Percentiles rank a stretch among this genome's conserved stretches.
phyloP scores from a whole-genome alignment of 2,888 invertebrate genomes.

The Belgica antarctica region DNA sequence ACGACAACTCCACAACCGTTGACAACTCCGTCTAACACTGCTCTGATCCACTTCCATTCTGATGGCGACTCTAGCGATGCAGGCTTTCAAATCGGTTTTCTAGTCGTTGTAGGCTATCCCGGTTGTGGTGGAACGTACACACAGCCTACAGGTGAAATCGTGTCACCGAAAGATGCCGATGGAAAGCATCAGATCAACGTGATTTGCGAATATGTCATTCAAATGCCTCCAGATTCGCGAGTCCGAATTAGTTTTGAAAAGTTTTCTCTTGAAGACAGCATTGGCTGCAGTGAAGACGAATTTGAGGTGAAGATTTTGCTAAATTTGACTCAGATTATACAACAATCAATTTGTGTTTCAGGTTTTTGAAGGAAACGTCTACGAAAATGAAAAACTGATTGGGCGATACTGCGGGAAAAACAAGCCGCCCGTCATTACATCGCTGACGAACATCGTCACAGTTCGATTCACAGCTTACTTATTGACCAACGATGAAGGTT shows the following conservation, averaged over 20 bases:
- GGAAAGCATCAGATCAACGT: constrained; percentile 59
- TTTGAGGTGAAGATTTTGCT: constrained; percentile 63
- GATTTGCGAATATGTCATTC: constrained; percentile 78
- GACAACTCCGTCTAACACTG: constrained; percentile 63
- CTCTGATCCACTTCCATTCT: constrained; percentile 75
- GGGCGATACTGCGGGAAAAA: constrained; percentile 72
- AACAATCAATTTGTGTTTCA: too few species aligned
- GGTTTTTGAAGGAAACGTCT: constrained; percentile 64
- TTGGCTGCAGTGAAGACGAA: constrained; percentile 64
- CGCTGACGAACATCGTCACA: constrained; percentile 60
- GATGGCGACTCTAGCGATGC: constrained; percentile 63
- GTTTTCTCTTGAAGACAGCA: constrained; percentile 65
- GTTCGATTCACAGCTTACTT: constrained; percentile 64
- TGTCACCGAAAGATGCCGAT: constrained; percentile 59
- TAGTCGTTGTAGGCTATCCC: constrained; percentile 67
- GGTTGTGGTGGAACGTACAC: constrained; percentile 81
- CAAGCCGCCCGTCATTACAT: constrained; percentile 61
- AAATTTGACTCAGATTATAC: too few species aligned
- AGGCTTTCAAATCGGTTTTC: constrained; percentile 84
- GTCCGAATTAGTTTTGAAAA: constrained; percentile 64
- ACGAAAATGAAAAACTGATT: constrained; percentile 62
- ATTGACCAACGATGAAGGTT: constrained; percentile 58
- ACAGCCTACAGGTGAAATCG: constrained; percentile 62
- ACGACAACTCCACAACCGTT: constrained; percentile 71
- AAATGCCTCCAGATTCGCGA: constrained; percentile 59